Conservation (phyloP, 1,140 invertebrate species). For the Ptiloglossa arizonensis region DNA sequence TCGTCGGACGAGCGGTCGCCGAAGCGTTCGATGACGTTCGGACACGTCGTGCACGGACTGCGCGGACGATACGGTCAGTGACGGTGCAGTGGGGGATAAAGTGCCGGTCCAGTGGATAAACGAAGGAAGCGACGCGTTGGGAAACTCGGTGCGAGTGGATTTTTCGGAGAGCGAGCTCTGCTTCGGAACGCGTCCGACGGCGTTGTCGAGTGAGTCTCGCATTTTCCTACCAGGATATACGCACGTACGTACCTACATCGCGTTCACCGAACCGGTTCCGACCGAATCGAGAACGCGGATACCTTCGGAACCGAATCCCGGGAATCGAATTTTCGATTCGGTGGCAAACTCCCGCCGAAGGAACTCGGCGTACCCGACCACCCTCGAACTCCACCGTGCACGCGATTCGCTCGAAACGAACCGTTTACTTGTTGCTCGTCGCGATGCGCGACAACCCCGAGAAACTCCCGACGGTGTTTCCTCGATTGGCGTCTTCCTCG, state of each 20-base stretch:
- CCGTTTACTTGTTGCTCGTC: conserved; percentile 37
- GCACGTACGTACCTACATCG: neutral
- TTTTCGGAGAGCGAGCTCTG: neutral
- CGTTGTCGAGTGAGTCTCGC: conserved; percentile 1
- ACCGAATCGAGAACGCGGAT: too few relatives aligned
- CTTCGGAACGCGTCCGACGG: neutral
- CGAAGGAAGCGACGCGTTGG: conserved; percentile 44
- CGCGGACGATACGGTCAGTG: conserved; percentile 52
- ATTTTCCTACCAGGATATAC: too few relatives aligned
- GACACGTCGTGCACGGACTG: conserved; percentile 44
- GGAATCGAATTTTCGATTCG: conserved; percentile 2
- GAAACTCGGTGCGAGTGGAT: neutral
- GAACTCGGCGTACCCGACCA: too few relatives aligned
- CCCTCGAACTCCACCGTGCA: too few relatives aligned
- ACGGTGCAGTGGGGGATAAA: conserved; percentile 60
- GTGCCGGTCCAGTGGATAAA: conserved; percentile 52
- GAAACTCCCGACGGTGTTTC: neutral
- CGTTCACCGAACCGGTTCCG: neutral
- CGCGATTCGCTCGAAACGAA: too few relatives aligned
- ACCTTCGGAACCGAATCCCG: neutral
- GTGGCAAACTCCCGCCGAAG: conserved; percentile 51
- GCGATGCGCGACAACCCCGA: too few relatives aligned
- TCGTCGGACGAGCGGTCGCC: neutral
- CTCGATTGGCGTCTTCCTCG: neutral
- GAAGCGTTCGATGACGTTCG: conserved; percentile 25